A percentile compares a stretch with the other conserved stretches of the same genome.
phyloP scores from a whole-genome alignment of 1,140 invertebrate species.

The Drepana arcuata region DNA sequence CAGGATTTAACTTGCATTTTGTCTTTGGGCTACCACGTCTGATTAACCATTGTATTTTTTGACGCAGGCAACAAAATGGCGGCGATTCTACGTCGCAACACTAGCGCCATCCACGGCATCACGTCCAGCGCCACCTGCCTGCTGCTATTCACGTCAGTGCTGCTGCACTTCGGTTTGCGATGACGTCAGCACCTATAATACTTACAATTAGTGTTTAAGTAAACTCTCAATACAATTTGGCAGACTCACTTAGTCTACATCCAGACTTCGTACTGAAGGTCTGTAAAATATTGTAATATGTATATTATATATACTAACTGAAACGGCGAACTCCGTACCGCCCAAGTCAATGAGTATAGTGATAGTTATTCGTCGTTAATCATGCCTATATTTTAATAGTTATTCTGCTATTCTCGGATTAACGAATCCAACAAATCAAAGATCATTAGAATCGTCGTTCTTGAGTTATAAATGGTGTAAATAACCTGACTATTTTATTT shows the following conservation, averaged over 20 bases:
- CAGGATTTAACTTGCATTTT: too few relatives aligned
- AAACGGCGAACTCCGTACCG: too few relatives aligned
- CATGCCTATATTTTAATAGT: not conserved
- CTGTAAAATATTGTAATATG: slow-evolving; percentile 1
- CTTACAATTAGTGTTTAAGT: not conserved
- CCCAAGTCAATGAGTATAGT: too few relatives aligned
- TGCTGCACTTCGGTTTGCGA: slow-evolving; percentile 51
- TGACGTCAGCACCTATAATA: slow-evolving; percentile 33
- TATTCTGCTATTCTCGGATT: not conserved
- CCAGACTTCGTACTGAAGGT: not conserved
- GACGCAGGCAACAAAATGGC: slow-evolving; percentile 64
- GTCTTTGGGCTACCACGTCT: not conserved
- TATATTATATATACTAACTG: slow-evolving; percentile 2
- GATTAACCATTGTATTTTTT: not conserved
- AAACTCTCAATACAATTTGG: not conserved
- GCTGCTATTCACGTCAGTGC: slow-evolving; percentile 36
- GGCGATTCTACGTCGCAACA: slow-evolving; percentile 54
- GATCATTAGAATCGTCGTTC: too few relatives aligned
- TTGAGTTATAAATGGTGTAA: too few relatives aligned
- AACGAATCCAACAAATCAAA: too few relatives aligned
- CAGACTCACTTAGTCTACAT: not conserved
- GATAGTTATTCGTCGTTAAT: too few relatives aligned
- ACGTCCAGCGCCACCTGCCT: slow-evolving; percentile 54
- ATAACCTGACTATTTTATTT: not conserved
- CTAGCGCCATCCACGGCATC: slow-evolving; percentile 58